Evolutionary conservation across 2,888 invertebrate species (phyloP), one percentile per base, ranked within the genome.

Genomic region (Peribatodes rhomboidaria): DNA sequence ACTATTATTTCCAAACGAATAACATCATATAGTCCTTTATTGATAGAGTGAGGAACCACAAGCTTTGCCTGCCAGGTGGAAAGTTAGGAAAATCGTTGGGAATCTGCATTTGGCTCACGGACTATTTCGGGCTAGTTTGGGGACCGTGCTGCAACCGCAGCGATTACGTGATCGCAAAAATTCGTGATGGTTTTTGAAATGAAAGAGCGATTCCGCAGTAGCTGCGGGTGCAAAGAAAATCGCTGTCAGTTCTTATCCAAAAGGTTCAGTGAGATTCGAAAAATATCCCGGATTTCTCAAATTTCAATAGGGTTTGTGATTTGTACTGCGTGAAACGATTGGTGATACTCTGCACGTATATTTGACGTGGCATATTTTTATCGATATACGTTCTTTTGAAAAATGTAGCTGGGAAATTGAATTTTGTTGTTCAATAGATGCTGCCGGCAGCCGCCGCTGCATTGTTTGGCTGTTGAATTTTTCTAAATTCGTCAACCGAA

Each of bases 341-440:
- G 35, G 33, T 61, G 31, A 39, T 33, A 61, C 31, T 16, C 44
- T 11, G 27, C 61, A 61, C 61, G 54, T 54, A 59, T 22, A 41
- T 61, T 61, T 61, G 61, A 56, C 42, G 44, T 42, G 37, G 44
- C 56, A 37, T 50, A 50, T 50, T 61, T 61, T 49, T 47, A 42
- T 9, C 39, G 14, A 31, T 7, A 42, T 42, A 44, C 33, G 35
- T 55, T 55, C 33, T 44, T 49, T 54, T 61, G 61, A 56, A 62
- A 61, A 56, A 35, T 52, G 44, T 10, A 56, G 35, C 37, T 31
- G 42, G 35, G 11, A 52, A 62, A 56, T 56, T 37, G 50, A 56
- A 62, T 50, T 44, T 50, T 18, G 47, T 55, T 22, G 41, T 52
- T 56, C 22, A 31, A 47, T 33, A 33, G 55, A 44, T 44, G 13